Percentiles rank a stretch among this genome's conserved stretches.
These are phyloP conservation scores for Tragulus kanchil DNA, from an alignment of 2,113 vertebrate species.

Conservation along the genomic window DNA sequence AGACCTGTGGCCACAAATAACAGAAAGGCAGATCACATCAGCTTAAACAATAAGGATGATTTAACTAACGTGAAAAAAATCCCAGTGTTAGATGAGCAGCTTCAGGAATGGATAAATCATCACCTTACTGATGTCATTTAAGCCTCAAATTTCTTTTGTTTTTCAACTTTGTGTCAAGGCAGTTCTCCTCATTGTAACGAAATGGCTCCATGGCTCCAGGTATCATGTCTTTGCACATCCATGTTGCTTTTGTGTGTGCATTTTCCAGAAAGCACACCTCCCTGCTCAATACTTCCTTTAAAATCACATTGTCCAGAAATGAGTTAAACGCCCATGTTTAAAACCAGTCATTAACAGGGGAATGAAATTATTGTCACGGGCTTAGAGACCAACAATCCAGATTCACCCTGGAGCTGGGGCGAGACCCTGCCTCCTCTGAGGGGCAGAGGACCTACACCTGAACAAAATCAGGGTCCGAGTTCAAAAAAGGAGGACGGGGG, in stretches of 20 bases:
- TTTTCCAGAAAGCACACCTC: background rate
- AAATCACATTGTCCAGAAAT: background rate
- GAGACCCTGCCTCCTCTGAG: background rate
- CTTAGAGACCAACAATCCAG: background rate
- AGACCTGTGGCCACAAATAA: background rate
- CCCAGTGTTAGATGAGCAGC: background rate
- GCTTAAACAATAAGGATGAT: background rate
- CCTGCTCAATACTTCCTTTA: background rate
- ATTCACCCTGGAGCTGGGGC: background rate
- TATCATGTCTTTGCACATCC: background rate
- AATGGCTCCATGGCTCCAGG: background rate
- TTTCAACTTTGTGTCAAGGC: background rate
- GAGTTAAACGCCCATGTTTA: background rate
- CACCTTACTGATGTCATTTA: background rate
- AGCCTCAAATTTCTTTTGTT: background rate
- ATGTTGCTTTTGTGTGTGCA: background rate
- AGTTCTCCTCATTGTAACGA: background rate
- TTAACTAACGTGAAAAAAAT: background rate
- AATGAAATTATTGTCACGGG: background rate
- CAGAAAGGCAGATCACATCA: background rate
- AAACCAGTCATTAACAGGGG: background rate
- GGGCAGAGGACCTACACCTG: background rate
- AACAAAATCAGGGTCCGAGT: background rate
- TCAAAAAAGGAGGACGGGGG: background rate
- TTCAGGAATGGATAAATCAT: background rate